phyloP scores from a whole-genome alignment of 2,888 invertebrate genomes.

The Latrodectus hesperus region DNA sequence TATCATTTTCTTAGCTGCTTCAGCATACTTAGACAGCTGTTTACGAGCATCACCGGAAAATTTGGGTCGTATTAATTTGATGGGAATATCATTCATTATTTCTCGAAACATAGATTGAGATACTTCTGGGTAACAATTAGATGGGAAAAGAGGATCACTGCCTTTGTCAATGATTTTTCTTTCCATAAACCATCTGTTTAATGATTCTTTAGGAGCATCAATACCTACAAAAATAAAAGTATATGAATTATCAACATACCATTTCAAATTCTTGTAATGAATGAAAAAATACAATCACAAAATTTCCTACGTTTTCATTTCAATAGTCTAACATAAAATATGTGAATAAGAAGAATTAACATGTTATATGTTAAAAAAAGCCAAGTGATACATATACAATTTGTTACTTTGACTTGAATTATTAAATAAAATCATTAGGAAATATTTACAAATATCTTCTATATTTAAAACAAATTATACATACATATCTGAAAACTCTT shows the following conservation, averaged over 20 bases:
- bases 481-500: no score
- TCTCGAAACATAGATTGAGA: conserved; percentile 96
- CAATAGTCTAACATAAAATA: background rate
- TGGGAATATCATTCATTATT: conserved; percentile 98
- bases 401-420: no score
- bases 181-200: conserved; percentile 96
- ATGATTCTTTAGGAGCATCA: conserved; percentile 96
- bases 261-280: conserved; percentile 8
- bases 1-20: conserved; percentile 97
- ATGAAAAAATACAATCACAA: background rate
- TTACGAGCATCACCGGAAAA: conserved; percentile 96
- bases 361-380: no score
- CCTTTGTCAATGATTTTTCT: conserved; percentile 93
- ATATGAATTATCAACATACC: background rate
- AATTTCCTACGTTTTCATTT: no score
- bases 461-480: no score
- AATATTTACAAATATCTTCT: no score
- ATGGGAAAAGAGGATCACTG: conserved; percentile 91
- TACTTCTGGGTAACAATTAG: conserved; percentile 92
- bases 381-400: no score
- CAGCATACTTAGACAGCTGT: conserved; percentile 93
- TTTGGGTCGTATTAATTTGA: conserved; percentile 94
- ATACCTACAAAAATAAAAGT: conserved; percentile 78
- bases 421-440: no score
- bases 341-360: background rate